These are phyloP conservation scores for Spodoptera exigua DNA, from an alignment of 2,888 invertebrate genomes.

Conservation along the genomic window DNA sequence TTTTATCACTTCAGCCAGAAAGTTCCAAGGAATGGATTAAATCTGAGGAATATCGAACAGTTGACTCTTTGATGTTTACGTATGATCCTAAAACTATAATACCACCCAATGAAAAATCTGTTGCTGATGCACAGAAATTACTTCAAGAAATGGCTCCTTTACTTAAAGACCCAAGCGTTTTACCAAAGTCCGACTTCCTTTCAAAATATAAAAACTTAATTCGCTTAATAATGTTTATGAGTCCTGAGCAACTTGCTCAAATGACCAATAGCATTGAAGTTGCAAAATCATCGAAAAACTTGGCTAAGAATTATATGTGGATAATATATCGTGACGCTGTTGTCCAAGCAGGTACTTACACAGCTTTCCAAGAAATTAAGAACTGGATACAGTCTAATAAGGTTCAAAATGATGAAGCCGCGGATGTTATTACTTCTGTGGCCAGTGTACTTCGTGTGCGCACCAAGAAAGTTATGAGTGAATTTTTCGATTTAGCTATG, in stretches of 20 bases:
- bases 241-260: conserved; percentile 88
- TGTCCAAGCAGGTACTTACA: conserved; percentile 91
- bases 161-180: conserved; percentile 87
- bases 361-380: conserved; percentile 90
- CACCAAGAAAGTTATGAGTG: conserved; percentile 89
- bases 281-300: conserved; percentile 75
- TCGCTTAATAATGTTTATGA: conserved; percentile 90
- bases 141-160: conserved; percentile 89
- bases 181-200: conserved; percentile 88
- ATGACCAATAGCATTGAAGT: conserved; percentile 85
- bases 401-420: conserved; percentile 89
- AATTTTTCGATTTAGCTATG: conserved; percentile 89
- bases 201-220: conserved; percentile 90
- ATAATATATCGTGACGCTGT: conserved; percentile 91
- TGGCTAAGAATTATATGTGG: conserved; percentile 86
- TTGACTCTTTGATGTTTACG: conserved; percentile 85
- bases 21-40: conserved; percentile 75
- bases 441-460: conserved; percentile 88
- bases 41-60: conserved; percentile 75
- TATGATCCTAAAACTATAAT: background rate
- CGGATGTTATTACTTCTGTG: conserved; percentile 88
- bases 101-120: conserved; percentile 70
- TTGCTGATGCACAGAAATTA: conserved; percentile 78
- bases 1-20: conserved; percentile 72
- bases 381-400: conserved; percentile 89